A percentile compares a stretch with the other conserved stretches of the same genome.
These are phyloP conservation scores for Drosophila mayaguana DNA, from an alignment of 2,888 invertebrate genomes.

Conservation along the genomic window DNA sequence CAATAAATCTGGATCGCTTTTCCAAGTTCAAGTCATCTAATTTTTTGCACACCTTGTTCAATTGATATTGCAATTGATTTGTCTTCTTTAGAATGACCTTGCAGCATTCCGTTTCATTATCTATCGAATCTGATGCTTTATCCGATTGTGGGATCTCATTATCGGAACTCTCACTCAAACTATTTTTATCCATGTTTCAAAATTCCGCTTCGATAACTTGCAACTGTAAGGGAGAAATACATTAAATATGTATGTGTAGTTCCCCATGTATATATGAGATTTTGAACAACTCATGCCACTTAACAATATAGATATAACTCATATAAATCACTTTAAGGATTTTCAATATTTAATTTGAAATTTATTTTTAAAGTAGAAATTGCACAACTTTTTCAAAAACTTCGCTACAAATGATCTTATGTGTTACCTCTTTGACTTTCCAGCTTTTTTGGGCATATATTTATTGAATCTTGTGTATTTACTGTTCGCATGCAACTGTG, in stretches of 20 bases:
- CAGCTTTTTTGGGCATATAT: neutral
- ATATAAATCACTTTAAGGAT: neutral
- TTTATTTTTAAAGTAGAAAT: neutral
- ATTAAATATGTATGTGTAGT: neutral
- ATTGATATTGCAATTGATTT: neutral
- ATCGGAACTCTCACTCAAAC: neutral
- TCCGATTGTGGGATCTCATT: rapidly evolving
- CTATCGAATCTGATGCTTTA: no score
- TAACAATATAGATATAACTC: neutral
- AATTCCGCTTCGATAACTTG: no score
- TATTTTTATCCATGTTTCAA: neutral
- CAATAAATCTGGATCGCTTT: neutral
- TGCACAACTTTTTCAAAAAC: neutral
- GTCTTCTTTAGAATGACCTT: neutral
- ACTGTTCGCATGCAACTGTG: neutral
- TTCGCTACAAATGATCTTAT: neutral
- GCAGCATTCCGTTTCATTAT: neutral
- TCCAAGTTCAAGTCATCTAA: neutral
- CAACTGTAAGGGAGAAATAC: neutral
- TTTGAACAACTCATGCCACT: no score
- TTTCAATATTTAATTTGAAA: neutral
- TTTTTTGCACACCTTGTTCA: neutral
- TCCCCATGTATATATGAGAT: neutral
- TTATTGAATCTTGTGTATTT: neutral
- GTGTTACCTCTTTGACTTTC: neutral